Percentiles rank a stretch among this genome's conserved stretches.
Conservation (phyloP, 1,140 invertebrate genomes). For the Limonius californicus region DNA sequence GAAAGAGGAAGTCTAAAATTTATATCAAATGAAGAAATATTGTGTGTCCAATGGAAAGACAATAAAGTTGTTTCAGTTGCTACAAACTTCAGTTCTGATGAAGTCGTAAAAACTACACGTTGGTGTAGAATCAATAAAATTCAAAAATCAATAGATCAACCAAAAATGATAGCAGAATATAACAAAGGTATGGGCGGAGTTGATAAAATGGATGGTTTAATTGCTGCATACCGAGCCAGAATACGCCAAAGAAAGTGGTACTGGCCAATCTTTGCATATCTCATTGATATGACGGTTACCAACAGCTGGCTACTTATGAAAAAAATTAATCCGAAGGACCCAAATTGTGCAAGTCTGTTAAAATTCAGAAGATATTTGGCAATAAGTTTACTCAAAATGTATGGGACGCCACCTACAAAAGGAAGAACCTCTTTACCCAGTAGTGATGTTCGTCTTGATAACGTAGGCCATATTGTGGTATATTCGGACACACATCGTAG, state of each 20-base stretch:
- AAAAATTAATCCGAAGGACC: constrained; percentile 17
- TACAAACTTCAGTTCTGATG: constrained; percentile 39
- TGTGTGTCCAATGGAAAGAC: constrained; percentile 40
- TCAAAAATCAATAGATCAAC: constrained; percentile 38
- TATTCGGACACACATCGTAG: constrained; percentile 20
- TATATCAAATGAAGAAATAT: neutral
- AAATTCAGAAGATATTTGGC: constrained; percentile 19
- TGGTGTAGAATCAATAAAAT: constrained; percentile 35
- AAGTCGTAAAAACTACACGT: constrained; percentile 36
- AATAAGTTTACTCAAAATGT: constrained; percentile 9
- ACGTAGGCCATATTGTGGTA: neutral
- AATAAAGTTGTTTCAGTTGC: constrained; percentile 41
- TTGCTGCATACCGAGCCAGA: constrained; percentile 24
- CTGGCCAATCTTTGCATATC: constrained; percentile 36
- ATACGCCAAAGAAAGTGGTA: constrained; percentile 26
- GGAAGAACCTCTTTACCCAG: neutral
- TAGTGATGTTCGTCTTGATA: constrained; percentile 13
- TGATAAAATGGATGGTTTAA: constrained; percentile 35
- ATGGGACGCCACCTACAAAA: constrained; percentile 3
- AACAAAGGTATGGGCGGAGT: constrained; percentile 43
- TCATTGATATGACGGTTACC: constrained; percentile 36
- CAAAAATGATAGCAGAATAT: constrained; percentile 36
- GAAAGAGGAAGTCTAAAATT: constrained; percentile 5
- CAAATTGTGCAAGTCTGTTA: neutral
- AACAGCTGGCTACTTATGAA: constrained; percentile 36